Conservation (phyloP, 1,140 invertebrate species). For the Neomicropteryx cornuta region DNA sequence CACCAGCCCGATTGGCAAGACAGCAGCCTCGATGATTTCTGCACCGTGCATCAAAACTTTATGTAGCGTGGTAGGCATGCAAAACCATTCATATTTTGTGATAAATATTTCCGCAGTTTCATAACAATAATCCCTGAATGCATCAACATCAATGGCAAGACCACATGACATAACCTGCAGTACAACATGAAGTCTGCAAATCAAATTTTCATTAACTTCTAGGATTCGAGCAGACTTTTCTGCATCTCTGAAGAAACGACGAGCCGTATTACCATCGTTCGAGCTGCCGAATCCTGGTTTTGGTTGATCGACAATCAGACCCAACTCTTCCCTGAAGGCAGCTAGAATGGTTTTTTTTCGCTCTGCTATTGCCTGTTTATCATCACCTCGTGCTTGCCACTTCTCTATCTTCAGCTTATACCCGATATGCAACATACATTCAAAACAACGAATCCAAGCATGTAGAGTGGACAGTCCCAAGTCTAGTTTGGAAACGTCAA, state of each 20-base stretch:
- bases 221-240: constrained; percentile 15
- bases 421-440: constrained; percentile 14
- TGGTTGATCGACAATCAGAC: constrained; percentile 19
- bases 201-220: constrained; percentile 16
- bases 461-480: constrained; percentile 15
- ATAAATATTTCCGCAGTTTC: constrained; percentile 7
- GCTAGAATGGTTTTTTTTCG: constrained; percentile 7
- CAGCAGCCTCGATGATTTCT: constrained; percentile 4
- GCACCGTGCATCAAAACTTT: constrained; percentile 9
- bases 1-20: constrained; percentile 22
- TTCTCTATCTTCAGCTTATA: constrained; percentile 16
- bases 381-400: no score
- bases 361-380: constrained; percentile 1
- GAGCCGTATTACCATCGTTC: constrained; percentile 26
- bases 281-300: constrained; percentile 21
- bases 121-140: constrained; percentile 3
- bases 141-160: constrained; percentile 2
- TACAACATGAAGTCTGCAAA: constrained; percentile 8
- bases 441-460: constrained; percentile 16
- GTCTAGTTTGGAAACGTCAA: neutral
- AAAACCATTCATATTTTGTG: constrained; percentile 6
- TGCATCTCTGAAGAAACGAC: constrained; percentile 19
- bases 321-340: constrained; percentile 9
- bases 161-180: constrained; percentile 6
- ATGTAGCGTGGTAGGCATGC: constrained; percentile 7